A percentile compares a stretch with the other conserved stretches of the same genome.
These are phyloP conservation scores for Caenorhabditis japonica DNA, from an alignment of 2,888 invertebrate genomes.

Conservation along the genomic window DNA sequence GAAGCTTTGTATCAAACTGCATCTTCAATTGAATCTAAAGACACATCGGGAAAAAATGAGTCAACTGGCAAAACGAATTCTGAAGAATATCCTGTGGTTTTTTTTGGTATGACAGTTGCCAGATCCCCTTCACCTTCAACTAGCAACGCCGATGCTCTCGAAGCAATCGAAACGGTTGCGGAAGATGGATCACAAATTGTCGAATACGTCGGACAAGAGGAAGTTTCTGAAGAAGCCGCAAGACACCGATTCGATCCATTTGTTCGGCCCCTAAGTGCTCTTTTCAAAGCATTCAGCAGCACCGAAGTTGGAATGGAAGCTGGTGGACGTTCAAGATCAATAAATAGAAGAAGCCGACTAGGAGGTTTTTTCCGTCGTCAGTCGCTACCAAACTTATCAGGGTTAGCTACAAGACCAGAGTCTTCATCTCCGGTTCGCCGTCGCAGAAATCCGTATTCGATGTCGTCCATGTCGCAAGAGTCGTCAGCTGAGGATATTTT, in stretches of 20 bases:
- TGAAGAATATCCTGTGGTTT: constrained; percentile 18
- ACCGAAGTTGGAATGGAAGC: constrained; percentile 28
- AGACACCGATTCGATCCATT: constrained; percentile 32
- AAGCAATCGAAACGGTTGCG: constrained; percentile 7
- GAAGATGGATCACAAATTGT: constrained; percentile 26
- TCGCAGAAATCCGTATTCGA: neutral
- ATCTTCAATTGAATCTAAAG: neutral
- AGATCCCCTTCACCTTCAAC: constrained; percentile 12
- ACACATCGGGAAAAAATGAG: neutral
- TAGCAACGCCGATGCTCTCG: neutral
- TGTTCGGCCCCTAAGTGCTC: constrained; percentile 29
- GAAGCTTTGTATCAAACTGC: neutral
- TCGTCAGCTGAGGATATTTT: constrained; percentile 50
- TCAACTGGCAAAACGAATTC: neutral
- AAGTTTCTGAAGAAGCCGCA: neutral
- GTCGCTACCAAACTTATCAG: constrained; percentile 1
- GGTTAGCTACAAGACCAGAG: neutral
- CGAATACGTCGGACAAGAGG: constrained; percentile 34
- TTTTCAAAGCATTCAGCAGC: constrained; percentile 20
- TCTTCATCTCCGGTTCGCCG: constrained; percentile 17
- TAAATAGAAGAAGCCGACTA: constrained; percentile 3
- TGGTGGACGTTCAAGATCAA: neutral
- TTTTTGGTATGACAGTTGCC: constrained; percentile 26
- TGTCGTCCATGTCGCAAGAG: constrained; percentile 20
- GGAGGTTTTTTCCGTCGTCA: constrained; percentile 13